These are phyloP conservation scores for Nemoura dubitans DNA, from an alignment of 2,888 invertebrate species.

Conservation along the genomic window DNA sequence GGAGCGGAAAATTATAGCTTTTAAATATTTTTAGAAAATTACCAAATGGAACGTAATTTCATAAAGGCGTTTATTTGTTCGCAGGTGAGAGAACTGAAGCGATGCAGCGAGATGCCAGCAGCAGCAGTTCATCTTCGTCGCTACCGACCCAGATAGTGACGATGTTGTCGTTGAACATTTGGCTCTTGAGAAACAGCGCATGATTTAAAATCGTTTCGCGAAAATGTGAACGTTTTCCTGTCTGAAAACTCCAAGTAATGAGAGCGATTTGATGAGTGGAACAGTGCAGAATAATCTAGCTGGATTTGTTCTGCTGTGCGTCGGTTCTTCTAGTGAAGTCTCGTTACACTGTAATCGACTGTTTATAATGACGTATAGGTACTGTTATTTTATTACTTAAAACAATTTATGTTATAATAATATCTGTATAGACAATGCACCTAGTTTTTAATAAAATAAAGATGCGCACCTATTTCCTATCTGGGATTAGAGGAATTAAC, in stretches of 20 bases:
- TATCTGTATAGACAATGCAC: not conserved
- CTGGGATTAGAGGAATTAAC: too few species aligned
- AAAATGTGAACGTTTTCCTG: not conserved
- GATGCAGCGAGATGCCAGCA: slow-evolving; percentile 69
- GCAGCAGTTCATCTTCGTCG: slow-evolving; percentile 40
- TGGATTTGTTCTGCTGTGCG: not conserved
- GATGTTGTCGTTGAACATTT: not conserved
- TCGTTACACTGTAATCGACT: not conserved
- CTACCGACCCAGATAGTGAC: not conserved
- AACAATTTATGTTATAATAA: not conserved
- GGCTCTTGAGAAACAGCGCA: not conserved
- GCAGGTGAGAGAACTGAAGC: slow-evolving; percentile 68
- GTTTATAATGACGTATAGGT: not conserved
- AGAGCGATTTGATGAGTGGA: not conserved
- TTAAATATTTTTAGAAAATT: not conserved
- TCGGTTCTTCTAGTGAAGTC: not conserved
- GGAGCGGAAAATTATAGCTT: not conserved
- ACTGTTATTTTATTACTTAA: not conserved
- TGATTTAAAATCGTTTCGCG: not conserved
- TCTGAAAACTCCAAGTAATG: not conserved
- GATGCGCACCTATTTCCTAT: too few species aligned
- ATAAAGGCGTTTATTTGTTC: slow-evolving; percentile 56
- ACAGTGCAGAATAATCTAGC: not conserved
- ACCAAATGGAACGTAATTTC: not conserved
- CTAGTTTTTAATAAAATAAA: not conserved